Percentiles rank a stretch among this genome's conserved stretches.
phyloP scores from a whole-genome alignment of 2,113 vertebrate species.

The Tragelaphus imberbis region DNA sequence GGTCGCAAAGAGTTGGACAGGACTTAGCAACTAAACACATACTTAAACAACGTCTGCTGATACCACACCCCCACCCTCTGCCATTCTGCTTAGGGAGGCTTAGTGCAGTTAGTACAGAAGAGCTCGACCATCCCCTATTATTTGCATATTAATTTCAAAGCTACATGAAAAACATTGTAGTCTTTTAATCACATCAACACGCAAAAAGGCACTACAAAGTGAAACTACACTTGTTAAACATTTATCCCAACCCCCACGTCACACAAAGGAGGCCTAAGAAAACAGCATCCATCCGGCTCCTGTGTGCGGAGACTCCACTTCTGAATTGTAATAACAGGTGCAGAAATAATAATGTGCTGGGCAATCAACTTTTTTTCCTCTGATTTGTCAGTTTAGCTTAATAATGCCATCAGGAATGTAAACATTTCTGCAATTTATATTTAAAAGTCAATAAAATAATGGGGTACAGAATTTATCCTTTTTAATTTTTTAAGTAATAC shows the following conservation, averaged over 20 bases:
- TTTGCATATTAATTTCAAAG: conserved; percentile 55
- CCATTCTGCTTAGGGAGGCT: background rate
- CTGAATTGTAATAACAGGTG: conserved; percentile 71
- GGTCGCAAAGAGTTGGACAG: background rate
- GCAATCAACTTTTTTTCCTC: conserved; percentile 75
- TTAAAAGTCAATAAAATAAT: conserved; percentile 79
- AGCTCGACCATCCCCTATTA: background rate
- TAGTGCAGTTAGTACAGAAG: background rate
- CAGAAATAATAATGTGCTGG: conserved; percentile 65
- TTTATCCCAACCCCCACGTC: conserved; percentile 33
- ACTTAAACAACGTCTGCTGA: background rate
- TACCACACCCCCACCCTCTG: too few species aligned
- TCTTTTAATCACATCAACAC: conserved; percentile 39
- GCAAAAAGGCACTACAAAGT: conserved; percentile 60
- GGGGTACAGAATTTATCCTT: conserved; percentile 73
- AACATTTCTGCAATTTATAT: conserved; percentile 76
- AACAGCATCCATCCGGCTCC: conserved; percentile 27
- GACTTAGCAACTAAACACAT: background rate
- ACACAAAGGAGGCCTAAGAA: conserved; percentile 63
- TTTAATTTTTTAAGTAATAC: conserved; percentile 79
- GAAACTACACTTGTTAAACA: conserved; percentile 31
- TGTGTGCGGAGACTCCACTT: conserved; percentile 9
- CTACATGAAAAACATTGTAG: conserved; percentile 32
- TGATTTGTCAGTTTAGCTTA: conserved; percentile 74
- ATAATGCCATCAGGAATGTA: conserved; percentile 72